Percentiles rank a stretch among this genome's conserved stretches.
phyloP scores from a whole-genome alignment of 1,140 invertebrate genomes.

The Cecropterus lyciades region DNA sequence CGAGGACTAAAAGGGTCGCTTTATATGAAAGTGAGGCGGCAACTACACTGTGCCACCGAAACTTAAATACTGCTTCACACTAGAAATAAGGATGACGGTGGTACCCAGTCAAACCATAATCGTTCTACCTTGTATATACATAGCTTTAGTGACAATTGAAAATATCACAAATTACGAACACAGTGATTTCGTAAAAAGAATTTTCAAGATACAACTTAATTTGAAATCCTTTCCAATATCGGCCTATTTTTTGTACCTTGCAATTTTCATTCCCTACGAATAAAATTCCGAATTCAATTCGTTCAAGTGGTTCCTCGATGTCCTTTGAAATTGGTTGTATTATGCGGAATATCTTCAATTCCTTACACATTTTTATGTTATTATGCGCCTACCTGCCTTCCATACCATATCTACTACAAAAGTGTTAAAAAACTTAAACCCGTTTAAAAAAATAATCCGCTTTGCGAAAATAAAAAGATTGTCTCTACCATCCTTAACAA shows the following conservation, averaged over 20 bases:
- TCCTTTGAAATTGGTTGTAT: slow-evolving; percentile 32
- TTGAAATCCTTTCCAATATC: slow-evolving; percentile 4
- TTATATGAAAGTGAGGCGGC: too few species aligned
- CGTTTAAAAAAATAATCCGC: slow-evolving; percentile 76
- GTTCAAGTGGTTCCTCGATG: slow-evolving; percentile 28
- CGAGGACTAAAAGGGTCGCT: too few species aligned
- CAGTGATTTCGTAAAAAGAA: background rate
- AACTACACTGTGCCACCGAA: too few species aligned
- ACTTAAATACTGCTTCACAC: too few species aligned
- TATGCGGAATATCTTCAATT: slow-evolving; percentile 14
- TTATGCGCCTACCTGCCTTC: slow-evolving; percentile 29
- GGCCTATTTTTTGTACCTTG: slow-evolving; percentile 12
- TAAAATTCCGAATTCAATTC: slow-evolving; percentile 36
- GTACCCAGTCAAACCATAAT: too few species aligned
- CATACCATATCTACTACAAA: slow-evolving; percentile 36
- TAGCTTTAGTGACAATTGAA: too few species aligned
- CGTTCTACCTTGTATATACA: too few species aligned
- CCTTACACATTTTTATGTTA: slow-evolving; percentile 4
- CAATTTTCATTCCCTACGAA: slow-evolving; percentile 6
- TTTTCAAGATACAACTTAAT: slow-evolving; percentile 1
- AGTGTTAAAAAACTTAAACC: slow-evolving; percentile 60
- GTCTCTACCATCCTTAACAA: slow-evolving; percentile 21
- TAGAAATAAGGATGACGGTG: too few species aligned
- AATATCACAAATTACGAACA: too few species aligned
- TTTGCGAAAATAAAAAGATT: slow-evolving; percentile 62